Base-by-base conservation (phyloP, 1,140 invertebrate species). In the Lasioglossum baleicum region DNA sequence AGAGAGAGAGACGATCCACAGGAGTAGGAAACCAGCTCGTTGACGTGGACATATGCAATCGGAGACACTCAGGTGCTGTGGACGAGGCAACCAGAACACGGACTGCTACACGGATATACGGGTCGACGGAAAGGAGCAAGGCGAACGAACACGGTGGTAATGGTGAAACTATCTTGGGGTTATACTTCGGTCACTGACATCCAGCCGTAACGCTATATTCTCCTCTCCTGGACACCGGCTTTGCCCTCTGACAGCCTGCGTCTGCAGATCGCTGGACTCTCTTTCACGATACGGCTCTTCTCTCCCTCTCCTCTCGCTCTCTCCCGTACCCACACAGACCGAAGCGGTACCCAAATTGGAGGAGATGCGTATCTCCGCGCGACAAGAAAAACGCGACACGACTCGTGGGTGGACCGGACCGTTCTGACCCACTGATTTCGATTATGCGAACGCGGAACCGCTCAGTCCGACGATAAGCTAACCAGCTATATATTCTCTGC, bases 101-200 rank as follows among this genome's bases (percentile, higher is more conserved):
- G 80, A 80, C 80, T 76, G 79, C 82, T 68, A 68, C 70, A 75
- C 74, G 76, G 70, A 82, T 79, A 75, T 67, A 83, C 80, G 80
- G 74, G 63, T 77, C 73, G 83, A 78, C 75, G 70, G 80, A 83
- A 83, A 88, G 84, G 82, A 83, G 76, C 83, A 81, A 82, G 81
- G 76, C 79, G 83, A 87, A 87, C 67, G 67, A 76, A 76, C 66
- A 77, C 35, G 83, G 80, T 82, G 82, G 87, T 85, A 89, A 85
- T 89, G 88, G 89, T 90, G 88, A 89, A 91, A 91, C 87, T 89
- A 89, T 90, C 90, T 87, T 86, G 87, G 88, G 90, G 90, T 91
- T 88, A 91, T 88, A 89, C 89, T 91, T 88, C 90, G 90, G 90
- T 90, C 90, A 90, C 90, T 90, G 90, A 90, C 90, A 89, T 90